Conservation (phyloP, 2,797 vertebrate genomes). For the Leuciscus waleckii region DNA sequence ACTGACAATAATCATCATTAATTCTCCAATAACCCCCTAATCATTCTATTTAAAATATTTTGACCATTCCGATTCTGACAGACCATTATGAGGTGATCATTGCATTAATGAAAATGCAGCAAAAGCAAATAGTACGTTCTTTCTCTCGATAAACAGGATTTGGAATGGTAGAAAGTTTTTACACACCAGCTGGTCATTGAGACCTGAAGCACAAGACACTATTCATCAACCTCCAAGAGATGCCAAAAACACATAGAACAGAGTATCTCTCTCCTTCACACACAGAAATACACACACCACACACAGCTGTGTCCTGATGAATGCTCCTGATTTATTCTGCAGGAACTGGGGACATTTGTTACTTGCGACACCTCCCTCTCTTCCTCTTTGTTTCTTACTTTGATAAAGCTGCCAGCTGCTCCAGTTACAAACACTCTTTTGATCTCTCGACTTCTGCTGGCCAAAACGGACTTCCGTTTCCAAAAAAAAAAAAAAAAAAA, state of each 20-base stretch:
- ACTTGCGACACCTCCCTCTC: slow-evolving; percentile 47
- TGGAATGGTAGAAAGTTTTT: slow-evolving; percentile 57
- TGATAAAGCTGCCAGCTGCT: slow-evolving; percentile 80
- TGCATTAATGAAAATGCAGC: slow-evolving; percentile 3
- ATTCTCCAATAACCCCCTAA: too few relatives aligned
- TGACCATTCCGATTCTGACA: background rate
- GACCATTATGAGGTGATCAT: background rate
- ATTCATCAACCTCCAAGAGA: slow-evolving; percentile 73
- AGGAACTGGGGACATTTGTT: slow-evolving; percentile 61
- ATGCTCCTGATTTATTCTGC: slow-evolving; percentile 60
- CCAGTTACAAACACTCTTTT: slow-evolving; percentile 74
- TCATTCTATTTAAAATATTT: background rate
- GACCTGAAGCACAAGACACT: slow-evolving; percentile 64
- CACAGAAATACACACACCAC: slow-evolving; percentile 45
- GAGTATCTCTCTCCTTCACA: slow-evolving; percentile 60
- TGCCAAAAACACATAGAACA: slow-evolving; percentile 66
- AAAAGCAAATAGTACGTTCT: background rate
- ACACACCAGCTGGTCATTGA: slow-evolving; percentile 70
- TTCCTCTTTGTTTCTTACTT: slow-evolving; percentile 55
- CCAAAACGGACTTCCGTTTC: slow-evolving; percentile 66
- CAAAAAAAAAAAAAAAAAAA: slow-evolving; percentile 11
- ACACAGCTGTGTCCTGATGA: slow-evolving; percentile 62
- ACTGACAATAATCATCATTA: background rate
- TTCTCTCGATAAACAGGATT: slow-evolving; percentile 13
- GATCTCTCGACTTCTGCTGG: slow-evolving; percentile 51